Conservation (phyloP, 2,113 vertebrate species). For the Pteronura brasiliensis region DNA sequence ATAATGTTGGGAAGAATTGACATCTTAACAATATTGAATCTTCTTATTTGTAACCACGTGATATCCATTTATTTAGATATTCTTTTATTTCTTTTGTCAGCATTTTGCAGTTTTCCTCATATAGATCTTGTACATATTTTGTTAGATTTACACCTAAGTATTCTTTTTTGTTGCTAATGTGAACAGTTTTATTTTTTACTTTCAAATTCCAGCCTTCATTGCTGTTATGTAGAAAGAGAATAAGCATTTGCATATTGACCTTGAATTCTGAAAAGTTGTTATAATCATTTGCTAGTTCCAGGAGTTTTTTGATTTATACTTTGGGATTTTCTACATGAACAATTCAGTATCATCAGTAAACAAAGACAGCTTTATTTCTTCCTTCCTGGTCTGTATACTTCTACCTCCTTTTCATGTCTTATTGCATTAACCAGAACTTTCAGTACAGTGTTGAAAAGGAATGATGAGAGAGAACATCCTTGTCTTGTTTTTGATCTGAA, state of each 20-base stretch:
- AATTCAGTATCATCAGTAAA: not conserved
- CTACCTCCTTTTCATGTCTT: not conserved
- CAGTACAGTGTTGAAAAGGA: not conserved
- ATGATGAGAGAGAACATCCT: not conserved
- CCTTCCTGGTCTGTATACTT: not conserved
- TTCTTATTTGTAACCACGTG: not conserved
- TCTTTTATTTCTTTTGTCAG: not conserved
- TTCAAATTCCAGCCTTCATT: not conserved
- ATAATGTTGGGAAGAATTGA: not conserved
- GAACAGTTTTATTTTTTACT: not conserved
- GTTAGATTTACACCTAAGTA: not conserved
- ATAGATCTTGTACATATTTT: not conserved
- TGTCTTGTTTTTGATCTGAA: not conserved
- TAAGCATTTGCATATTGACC: not conserved
- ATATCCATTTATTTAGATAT: not conserved
- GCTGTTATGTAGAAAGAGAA: not conserved
- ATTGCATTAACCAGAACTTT: not conserved
- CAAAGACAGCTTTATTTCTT: not conserved
- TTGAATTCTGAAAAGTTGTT: not conserved
- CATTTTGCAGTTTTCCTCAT: not conserved
- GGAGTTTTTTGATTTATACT: not conserved
- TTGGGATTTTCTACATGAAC: not conserved
- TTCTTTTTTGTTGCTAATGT: not conserved
- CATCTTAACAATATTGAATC: not conserved
- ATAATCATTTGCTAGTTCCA: not conserved